Base-by-base conservation (phyloP, 2,797 vertebrate species). In the Acanthornis magna region DNA sequence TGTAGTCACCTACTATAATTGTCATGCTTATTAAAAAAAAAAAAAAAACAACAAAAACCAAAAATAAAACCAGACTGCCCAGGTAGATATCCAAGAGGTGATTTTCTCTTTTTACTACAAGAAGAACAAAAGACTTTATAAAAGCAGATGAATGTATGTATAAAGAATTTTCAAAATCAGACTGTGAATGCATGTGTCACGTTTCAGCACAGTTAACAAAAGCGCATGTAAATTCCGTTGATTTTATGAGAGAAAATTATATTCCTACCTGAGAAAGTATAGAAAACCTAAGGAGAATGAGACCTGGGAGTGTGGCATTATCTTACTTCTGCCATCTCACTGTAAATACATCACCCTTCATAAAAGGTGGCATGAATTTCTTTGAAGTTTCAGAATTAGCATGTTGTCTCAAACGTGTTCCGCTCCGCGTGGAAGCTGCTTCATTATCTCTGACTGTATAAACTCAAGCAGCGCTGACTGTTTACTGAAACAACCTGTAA, bases 301-400 rank as follows among this genome's bases (percentile, higher is more conserved):
- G 26, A 75, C 34, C 23, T 70, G 9, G 17, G 26, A 84, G 18
- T 1, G 4, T 12, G 40, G n/a, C 15, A 34, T 75, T 92, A 80
- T 68, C 66, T 70, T 40, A 42, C 16, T 81, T 25, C 8, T 15
- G 40, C 34, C 42, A 63, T 55, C 82, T 73, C 51, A 7, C 73
- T 81, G 30, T 57, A 65, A 90, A 70, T 57, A 67, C 51, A 72
- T 54, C 74, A 30, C 77, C 3, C 12, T 70, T 75, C 74, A 20
- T 86, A 77, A 62, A 67, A 76, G 55, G 50, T n/a, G 65, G 80
- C 58, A 38, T 42, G 72, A 85, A 73, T 79, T 66, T 51, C 93
- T 97, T 95, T 97, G 95, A 97, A 97, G 90, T 87, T 40, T 42
- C 40, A 70, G 75, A 79, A 86, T 92, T 91, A 94, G 47, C 95